Evolutionary conservation across 2,797 vertebrate species (phyloP).

Genomic region (Phataginus tetradactyla): DNA sequence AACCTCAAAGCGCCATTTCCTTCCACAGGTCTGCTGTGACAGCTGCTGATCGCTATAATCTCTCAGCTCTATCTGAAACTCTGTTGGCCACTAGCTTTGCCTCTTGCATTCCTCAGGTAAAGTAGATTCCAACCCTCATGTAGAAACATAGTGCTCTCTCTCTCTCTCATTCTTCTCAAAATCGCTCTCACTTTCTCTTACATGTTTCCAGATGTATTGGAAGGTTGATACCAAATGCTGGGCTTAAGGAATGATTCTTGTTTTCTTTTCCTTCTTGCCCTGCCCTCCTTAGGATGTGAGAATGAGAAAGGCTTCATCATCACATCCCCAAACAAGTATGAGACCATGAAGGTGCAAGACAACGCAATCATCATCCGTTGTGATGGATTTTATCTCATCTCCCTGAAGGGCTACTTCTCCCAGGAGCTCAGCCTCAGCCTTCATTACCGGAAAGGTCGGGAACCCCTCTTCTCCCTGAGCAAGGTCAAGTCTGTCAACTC

Average conservation of each 20-base stretch:
- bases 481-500: not conserved
- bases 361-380: constrained; percentile 79
- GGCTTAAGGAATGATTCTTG: not conserved
- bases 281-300: constrained; percentile 67
- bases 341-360: constrained; percentile 78
- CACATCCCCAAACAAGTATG: not conserved
- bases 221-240: not conserved
- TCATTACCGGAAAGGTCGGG: not conserved
- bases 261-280: not conserved
- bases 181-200: constrained; percentile 6
- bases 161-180: not conserved
- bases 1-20: not conserved
- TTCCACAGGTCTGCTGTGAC: not conserved
- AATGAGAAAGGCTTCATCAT: constrained; percentile 70
- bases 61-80: not conserved
- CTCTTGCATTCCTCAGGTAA: not conserved
- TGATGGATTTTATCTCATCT: constrained; percentile 86
- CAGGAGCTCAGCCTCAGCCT: constrained; percentile 54
- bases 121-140: too few species aligned
- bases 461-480: constrained; percentile 43
- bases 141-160: not conserved
- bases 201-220: not conserved
- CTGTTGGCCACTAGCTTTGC: not conserved
- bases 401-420: constrained; percentile 66
- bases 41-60: not conserved